Evolutionary conservation across 2,113 vertebrate genomes (phyloP).

Genomic region (Anolis sagrei): DNA sequence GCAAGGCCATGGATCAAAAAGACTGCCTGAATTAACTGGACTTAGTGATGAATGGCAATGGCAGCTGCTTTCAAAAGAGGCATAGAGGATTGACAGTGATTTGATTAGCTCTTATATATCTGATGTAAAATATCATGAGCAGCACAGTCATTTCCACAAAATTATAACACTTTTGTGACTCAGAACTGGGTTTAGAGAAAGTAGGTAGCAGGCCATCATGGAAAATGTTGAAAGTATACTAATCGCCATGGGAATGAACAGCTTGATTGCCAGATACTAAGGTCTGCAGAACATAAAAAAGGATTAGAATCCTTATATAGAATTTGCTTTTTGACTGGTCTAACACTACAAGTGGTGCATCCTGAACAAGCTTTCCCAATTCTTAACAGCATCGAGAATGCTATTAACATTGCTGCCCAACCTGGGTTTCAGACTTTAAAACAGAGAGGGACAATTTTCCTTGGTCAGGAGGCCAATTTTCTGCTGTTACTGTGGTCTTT

Average conservation of each 20-base stretch:
- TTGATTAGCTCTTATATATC: slow-evolving; percentile 64
- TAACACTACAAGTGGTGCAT: background rate
- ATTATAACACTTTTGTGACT: background rate
- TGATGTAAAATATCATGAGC: slow-evolving; percentile 38
- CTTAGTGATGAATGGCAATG: slow-evolving; percentile 58
- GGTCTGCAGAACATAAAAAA: rapidly evolving
- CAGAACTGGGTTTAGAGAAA: background rate
- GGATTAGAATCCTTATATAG: background rate
- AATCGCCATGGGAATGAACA: background rate
- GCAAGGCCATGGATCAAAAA: slow-evolving; percentile 58
- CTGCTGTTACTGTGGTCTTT: background rate
- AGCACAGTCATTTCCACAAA: slow-evolving; percentile 40
- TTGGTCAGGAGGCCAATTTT: too few species aligned
- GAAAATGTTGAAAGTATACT: rapidly evolving
- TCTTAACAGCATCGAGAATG: background rate
- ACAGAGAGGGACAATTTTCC: background rate
- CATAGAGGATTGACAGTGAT: slow-evolving; percentile 53
- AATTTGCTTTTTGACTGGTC: background rate
- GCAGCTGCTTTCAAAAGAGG: slow-evolving; percentile 62
- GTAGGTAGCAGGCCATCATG: background rate
- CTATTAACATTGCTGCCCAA: background rate
- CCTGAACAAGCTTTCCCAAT: background rate
- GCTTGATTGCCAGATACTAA: rapidly evolving
- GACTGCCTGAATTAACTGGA: slow-evolving; percentile 54
- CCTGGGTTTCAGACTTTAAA: background rate